Evolutionary conservation across 2,797 vertebrate genomes (phyloP).

Genomic region (Clarias fuscus): DNA sequence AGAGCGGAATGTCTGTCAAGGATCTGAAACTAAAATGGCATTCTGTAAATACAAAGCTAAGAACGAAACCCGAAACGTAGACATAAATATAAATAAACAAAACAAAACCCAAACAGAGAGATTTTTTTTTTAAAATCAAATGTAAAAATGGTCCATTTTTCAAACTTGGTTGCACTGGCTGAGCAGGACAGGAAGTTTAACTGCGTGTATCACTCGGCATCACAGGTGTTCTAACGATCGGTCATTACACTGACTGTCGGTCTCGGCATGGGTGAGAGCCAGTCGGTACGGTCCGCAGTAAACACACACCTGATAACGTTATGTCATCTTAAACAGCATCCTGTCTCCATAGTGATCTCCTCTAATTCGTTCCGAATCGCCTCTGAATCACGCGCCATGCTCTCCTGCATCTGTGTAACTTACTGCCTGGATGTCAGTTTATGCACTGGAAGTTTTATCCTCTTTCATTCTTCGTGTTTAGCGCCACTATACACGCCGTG

Average conservation of each 20-base stretch:
- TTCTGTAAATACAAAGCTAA: background rate
- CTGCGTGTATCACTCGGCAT: too few species aligned
- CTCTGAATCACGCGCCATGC: background rate
- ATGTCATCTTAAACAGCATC: too few species aligned
- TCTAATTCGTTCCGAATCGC: too few species aligned
- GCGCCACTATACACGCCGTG: background rate
- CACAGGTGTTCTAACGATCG: too few species aligned
- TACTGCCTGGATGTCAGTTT: background rate
- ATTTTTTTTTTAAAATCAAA: too few species aligned
- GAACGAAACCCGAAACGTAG: background rate
- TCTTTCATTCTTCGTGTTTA: background rate
- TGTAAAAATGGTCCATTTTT: background rate
- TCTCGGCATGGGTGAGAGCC: too few species aligned
- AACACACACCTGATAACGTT: too few species aligned
- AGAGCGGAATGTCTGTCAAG: background rate
- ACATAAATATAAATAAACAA: conserved; percentile 13
- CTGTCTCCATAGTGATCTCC: too few species aligned
- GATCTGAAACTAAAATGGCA: conserved; percentile 7
- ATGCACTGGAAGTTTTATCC: background rate
- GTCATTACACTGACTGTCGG: too few species aligned
- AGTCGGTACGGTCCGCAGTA: too few species aligned
- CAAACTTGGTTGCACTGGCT: background rate
- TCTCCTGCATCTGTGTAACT: background rate
- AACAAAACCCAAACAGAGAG: background rate
- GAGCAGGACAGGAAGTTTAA: background rate